Percentiles rank a stretch among this genome's conserved stretches.
phyloP scores from a whole-genome alignment of 2,888 invertebrate genomes.

The Ophion costatus region DNA sequence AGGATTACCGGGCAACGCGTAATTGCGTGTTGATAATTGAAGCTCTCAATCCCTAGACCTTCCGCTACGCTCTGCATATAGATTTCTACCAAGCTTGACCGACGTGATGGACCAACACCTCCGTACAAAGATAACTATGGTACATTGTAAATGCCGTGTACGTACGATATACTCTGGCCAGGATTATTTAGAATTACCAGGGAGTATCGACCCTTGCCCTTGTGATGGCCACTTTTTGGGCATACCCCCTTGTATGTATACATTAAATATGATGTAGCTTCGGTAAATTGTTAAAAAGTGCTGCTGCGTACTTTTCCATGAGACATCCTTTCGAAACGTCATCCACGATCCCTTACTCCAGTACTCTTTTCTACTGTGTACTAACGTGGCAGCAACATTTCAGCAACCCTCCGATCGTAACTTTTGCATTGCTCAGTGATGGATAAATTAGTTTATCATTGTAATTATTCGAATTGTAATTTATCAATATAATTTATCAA shows the following conservation, averaged over 20 bases:
- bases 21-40: slow-evolving; percentile 83
- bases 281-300: too few relatives aligned
- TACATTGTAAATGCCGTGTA: not conserved
- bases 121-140: slow-evolving; percentile 24
- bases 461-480: too few relatives aligned
- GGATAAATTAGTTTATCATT: too few relatives aligned
- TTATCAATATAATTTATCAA: too few relatives aligned
- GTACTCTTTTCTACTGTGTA: too few relatives aligned
- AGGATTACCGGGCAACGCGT: slow-evolving; percentile 74
- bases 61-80: not conserved
- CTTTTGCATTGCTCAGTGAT: too few relatives aligned
- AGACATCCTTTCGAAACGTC: too few relatives aligned
- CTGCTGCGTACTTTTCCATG: too few relatives aligned
- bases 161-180: slow-evolving; percentile 39
- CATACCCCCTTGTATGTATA: not conserved
- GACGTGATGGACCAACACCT: slow-evolving; percentile 33
- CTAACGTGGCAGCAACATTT: too few relatives aligned
- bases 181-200: slow-evolving; percentile 65
- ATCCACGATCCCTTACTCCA: too few relatives aligned
- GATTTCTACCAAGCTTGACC: slow-evolving; percentile 50
- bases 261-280: not conserved
- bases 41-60: slow-evolving; percentile 65
- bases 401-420: too few relatives aligned
- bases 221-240: not conserved
- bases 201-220: not conserved